phyloP scores from a whole-genome alignment of 2,113 vertebrate genomes.

The Dryoscopus gambensis region DNA sequence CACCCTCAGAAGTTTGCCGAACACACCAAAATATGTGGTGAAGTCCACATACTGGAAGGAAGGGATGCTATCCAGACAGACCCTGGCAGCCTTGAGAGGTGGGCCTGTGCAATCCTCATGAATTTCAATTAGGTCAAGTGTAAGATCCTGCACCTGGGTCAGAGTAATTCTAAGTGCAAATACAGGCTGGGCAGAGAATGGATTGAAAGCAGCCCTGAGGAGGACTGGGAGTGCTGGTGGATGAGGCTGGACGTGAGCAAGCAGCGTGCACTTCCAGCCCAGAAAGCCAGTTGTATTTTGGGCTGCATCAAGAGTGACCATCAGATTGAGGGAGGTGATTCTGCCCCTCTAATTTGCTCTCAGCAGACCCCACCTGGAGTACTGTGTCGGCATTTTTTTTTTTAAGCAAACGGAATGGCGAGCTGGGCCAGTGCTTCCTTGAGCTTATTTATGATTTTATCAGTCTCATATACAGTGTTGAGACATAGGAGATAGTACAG shows the following conservation, averaged over 20 bases:
- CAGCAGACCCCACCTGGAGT: not conserved
- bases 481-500: too few species aligned
- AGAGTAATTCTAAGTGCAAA: not conserved
- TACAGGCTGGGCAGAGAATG: not conserved
- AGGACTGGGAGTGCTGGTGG: not conserved
- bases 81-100: not conserved
- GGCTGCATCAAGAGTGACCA: not conserved
- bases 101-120: not conserved
- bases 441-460: too few species aligned
- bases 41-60: not conserved
- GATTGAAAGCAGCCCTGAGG: not conserved
- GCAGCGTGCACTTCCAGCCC: not conserved
- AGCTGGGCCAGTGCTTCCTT: too few species aligned
- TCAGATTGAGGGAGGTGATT: not conserved
- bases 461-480: too few species aligned
- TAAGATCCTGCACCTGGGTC: not conserved
- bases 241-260: not conserved
- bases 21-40: not conserved
- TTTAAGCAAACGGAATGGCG: too few species aligned
- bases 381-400: too few species aligned
- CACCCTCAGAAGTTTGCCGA: not conserved
- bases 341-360: not conserved
- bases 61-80: not conserved
- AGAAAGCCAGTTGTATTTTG: not conserved
- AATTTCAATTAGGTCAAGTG: not conserved